Evolutionary conservation across 2,888 invertebrate species (phyloP), one percentile per base, ranked within the genome.

Genomic region (Syrista parreyssii): DNA sequence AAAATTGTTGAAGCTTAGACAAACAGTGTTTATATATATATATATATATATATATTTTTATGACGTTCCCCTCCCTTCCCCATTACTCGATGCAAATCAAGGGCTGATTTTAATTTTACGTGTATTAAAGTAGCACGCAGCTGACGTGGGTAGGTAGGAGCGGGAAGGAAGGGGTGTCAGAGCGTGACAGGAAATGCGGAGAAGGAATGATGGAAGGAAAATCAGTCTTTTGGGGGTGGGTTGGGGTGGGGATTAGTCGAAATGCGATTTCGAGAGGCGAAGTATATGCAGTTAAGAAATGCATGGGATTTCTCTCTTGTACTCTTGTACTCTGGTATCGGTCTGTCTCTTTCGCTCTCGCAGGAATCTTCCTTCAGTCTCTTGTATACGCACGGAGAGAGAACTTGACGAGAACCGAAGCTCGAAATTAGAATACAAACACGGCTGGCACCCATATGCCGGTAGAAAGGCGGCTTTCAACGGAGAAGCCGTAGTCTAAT

Each of bases 71-170:
- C 69, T 87, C 86, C 92, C 93, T 93, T 93, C 92, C 92, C 93
- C 91, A 93, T 93, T 93, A 93, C 92, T 91, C 89, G 90, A 93
- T 93, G 93, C 93, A 93, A 93, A 93, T 93, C 92, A 92, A 91
- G 91, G 91, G 92, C 92, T 93, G 93, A 93, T 93, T 93, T 93
- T 93, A 93, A 93, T 93, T 93, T 93, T 92, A 92, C 93, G 92
- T 93, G 92, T 93, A 93, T 93, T 93, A 93, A 93, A 93, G 93
- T 92, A 92, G 89, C 90, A 89, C 92, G 91, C 93, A 92, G 92
- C 92, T 93, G 93, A 92, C 93, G 93, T 91, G 89, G 89, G 86
- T 86, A 88, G 86, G 81, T 89, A 89, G 87, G 82, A 75, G 79
- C 77, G 75, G 68, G 69, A n/a, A 35, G 35, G 71, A 68, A 68